Evolutionary conservation across 2,797 vertebrate species (phyloP), one percentile per base, ranked within the genome.

Genomic region (Phoebastria nigripes): DNA sequence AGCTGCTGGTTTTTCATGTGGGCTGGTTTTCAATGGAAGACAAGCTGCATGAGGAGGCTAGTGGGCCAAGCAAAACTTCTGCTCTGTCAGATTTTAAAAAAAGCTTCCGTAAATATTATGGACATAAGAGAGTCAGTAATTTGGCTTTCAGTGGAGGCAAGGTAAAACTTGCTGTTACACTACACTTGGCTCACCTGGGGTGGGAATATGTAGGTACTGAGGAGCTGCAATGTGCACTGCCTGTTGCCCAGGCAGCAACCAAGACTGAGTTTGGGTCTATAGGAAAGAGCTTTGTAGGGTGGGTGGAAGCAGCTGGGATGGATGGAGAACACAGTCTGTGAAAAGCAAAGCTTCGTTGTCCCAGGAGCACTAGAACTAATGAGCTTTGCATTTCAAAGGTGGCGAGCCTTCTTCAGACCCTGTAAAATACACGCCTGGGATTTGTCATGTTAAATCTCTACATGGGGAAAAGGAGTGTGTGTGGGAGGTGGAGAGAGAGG

Each of bases 321-420:
- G 82, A 41, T 93, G 85, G 85, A 72, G 96, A 83, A 33, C 9
- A 12, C 56, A 92, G 9, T 44, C 28, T 70, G 76, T 90, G 82
- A 91, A 89, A 81, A 86, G 65, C 79, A 74, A 85, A 89, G 65
- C 65, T 58, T 54, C 15, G 2, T 78, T 95, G 96, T 96, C 93
- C 79, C 65, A 26, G 82, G 58, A 95, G 65, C 84, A 76, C 46
- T 63, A 37, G 87, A 86, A 74, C 61, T 58, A 89, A 90, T n/a
- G 58, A 92, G 89, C 49, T 96, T 41, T 96, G 82, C 82, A 39
- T 96, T 90, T 83, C 84, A 93, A 88, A 82, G 89, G 72, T 93
- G 87, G 25, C 19, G 8, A 93, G 61, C 65, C 71, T 88, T 78
- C 72, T 78, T 93, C 79, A 93, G 65, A 61, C 72, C 61, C 76